Evolutionary conservation across 2,888 invertebrate species (phyloP).

Genomic region (Dryobota labecula): DNA sequence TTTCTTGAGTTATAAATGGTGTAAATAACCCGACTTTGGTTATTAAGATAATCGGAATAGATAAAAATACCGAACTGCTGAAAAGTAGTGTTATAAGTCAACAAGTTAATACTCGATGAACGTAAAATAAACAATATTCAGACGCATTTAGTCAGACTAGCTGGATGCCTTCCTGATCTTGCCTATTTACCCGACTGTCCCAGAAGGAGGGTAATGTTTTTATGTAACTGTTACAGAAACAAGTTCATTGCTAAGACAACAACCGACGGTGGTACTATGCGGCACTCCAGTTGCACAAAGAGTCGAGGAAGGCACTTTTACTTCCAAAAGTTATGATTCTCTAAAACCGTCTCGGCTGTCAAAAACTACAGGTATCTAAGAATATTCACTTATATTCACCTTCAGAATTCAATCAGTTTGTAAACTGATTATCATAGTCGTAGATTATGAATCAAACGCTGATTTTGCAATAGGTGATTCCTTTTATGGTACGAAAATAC

Average conservation of each 20-base stretch:
- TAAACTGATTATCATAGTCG: not conserved
- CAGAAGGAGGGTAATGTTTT: not conserved
- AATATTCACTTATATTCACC: not conserved
- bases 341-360: not conserved
- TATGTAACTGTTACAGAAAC: slow-evolving; percentile 14
- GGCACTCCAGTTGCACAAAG: slow-evolving; percentile 1
- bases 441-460: too few species aligned
- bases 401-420: not conserved
- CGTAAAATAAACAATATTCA: not conserved
- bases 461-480: too few species aligned
- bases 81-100: too few species aligned
- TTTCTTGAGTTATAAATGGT: too few species aligned
- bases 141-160: not conserved
- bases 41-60: too few species aligned
- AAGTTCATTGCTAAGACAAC: slow-evolving; percentile 39
- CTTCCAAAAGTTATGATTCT: slow-evolving; percentile 27
- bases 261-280: slow-evolving; percentile 55
- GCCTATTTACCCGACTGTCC: not conserved
- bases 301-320: slow-evolving; percentile 22
- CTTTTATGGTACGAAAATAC: too few species aligned
- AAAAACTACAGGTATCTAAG: slow-evolving; percentile 16
- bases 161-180: not conserved
- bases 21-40: too few species aligned
- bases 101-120: not conserved
- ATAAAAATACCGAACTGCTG: too few species aligned